Evolutionary conservation across 2,888 invertebrate species (phyloP), one percentile per base, ranked within the genome.

Genomic region (Polyommatus icarus): DNA sequence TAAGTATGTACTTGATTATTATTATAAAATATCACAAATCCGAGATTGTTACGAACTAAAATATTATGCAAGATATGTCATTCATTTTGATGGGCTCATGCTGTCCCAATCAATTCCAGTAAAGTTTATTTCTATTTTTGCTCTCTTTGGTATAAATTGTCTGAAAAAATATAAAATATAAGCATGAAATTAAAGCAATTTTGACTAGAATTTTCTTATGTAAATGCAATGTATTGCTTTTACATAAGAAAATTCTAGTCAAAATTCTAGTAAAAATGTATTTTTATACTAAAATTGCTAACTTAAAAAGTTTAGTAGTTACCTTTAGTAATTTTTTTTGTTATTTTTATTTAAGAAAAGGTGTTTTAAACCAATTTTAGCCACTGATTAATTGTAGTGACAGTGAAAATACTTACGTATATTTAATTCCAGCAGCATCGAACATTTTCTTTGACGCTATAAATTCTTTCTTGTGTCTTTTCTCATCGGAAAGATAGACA

Each of bases 401-500:
- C 18, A 54, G 15, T 18, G 54, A 24, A 24, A 24, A 29, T 81
- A 85, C 88, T 83, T 91, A 96, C 97, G 94, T 93, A 86, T 96
- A 97, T 82, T 89, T 91, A 6, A 99, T 92, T n/a, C 96, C 95
- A 24, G 96, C 96, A 54, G 97, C 96, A 84, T 97, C 95, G 81
- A 99, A 95, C 97, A 99, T 97, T 82, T 88, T 95, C 85, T 96
- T 97, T 0, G 99, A 96, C 4, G 98, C 99, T 73, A 94, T 91
- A 71, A 97, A 97, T 77, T 91, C 93, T 0, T 92, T 87, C 85
- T 97, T 97, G 5, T 96, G 89, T 0, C 94, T 92, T 88, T 98
- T 95, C 86, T 98, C 98, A 88, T 99, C 98, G 0, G 97, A 97
- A 85, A 98, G 92, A 87, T 97, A 99, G 15, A 97, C 89, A 2